Percentiles rank a stretch among this genome's conserved stretches.
These are phyloP conservation scores for Archilochus colubris DNA, from an alignment of 2,113 vertebrate species.

Conservation along the genomic window DNA sequence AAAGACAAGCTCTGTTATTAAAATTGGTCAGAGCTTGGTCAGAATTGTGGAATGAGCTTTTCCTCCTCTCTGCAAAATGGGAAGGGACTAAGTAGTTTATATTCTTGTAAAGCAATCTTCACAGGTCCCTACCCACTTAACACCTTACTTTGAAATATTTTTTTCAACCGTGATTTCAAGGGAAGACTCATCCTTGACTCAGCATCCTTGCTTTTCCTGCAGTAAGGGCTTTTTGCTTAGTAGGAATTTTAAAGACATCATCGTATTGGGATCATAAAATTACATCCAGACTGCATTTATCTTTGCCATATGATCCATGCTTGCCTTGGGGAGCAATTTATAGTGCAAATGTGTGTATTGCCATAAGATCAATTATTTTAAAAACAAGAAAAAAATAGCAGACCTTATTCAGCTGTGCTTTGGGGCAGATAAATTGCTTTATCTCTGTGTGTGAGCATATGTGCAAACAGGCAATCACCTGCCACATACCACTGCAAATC, in stretches of 20 bases:
- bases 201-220: background rate
- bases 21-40: background rate
- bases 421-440: background rate
- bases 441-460: background rate
- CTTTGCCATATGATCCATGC: background rate
- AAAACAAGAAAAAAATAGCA: accelerated
- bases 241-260: background rate
- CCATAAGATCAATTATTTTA: background rate
- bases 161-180: background rate
- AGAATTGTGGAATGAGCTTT: background rate
- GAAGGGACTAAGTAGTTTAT: background rate
- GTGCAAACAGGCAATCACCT: background rate
- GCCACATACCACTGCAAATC: accelerated
- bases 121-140: background rate
- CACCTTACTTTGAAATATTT: background rate
- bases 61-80: background rate
- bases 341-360: background rate
- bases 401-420: background rate
- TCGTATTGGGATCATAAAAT: background rate
- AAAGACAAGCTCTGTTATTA: background rate
- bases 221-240: background rate
- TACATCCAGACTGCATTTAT: background rate
- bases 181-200: background rate
- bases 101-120: background rate
- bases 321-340: background rate